Evolutionary conservation across 2,113 vertebrate species (phyloP).

Genomic region (Coptodon bakossiorum): DNA sequence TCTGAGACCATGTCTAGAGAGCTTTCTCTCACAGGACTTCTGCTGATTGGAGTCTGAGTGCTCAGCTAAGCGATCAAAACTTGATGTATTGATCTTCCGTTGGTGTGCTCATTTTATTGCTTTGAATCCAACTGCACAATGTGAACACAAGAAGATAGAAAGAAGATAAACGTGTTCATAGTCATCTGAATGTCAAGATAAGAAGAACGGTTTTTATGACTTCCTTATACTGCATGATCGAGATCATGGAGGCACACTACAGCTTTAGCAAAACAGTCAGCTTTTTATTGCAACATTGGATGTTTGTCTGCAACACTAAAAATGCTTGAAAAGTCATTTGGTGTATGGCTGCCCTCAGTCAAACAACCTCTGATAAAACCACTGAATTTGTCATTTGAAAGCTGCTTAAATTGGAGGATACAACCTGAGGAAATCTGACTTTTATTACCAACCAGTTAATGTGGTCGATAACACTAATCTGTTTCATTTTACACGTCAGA

Average conservation of each 20-base stretch:
- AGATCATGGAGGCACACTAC: neutral
- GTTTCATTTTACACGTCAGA: neutral
- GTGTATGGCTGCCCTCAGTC: neutral
- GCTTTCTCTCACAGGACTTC: neutral
- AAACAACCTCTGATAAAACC: neutral
- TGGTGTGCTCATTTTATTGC: neutral
- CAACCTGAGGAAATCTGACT: neutral
- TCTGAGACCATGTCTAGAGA: neutral
- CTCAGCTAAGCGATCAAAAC: neutral
- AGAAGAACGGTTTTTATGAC: neutral
- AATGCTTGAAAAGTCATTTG: neutral
- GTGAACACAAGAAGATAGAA: neutral
- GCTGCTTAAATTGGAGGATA: neutral
- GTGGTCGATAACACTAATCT: neutral
- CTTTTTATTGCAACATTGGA: neutral
- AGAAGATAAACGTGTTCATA: neutral
- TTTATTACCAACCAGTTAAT: neutral
- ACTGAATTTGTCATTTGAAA: neutral
- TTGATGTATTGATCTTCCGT: neutral
- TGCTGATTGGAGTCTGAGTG: neutral
- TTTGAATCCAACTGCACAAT: neutral
- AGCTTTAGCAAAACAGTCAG: neutral
- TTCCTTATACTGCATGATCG: neutral
- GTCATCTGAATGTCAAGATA: neutral
- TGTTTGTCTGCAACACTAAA: neutral